Percentiles rank a stretch among this genome's conserved stretches.
These are phyloP conservation scores for Sylvia atricapilla DNA, from an alignment of 2,113 vertebrate species.

Conservation along the genomic window DNA sequence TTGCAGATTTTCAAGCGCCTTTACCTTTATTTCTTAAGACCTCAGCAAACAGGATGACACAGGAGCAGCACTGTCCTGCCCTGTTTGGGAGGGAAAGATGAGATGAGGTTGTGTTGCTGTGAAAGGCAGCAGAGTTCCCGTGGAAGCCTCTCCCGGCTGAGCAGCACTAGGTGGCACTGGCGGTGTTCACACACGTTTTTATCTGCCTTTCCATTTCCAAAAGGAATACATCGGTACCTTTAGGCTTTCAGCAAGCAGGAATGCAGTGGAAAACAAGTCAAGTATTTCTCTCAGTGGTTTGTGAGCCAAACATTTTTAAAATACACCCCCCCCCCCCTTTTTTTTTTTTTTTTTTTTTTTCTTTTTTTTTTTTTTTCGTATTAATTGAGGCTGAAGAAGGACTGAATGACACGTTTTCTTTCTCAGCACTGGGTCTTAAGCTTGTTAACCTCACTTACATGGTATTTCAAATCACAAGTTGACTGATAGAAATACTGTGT, in stretches of 20 bases:
- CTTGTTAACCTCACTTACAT: background rate
- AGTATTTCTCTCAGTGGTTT: conserved; percentile 30
- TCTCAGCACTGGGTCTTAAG: background rate
- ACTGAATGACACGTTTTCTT: background rate
- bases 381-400: background rate
- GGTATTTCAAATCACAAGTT: background rate
- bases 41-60: background rate
- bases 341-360: background rate
- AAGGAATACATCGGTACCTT: background rate
- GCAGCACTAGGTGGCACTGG: conserved; percentile 73
- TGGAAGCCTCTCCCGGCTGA: background rate
- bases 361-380: background rate
- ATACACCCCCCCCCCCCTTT: background rate
- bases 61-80: background rate
- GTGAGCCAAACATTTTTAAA: background rate
- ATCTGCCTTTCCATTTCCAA: background rate
- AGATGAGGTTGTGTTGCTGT: background rate
- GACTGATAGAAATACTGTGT: background rate
- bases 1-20: background rate
- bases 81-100: background rate
- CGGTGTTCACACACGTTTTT: conserved; percentile 18
- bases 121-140: background rate
- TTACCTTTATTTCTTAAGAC: background rate
- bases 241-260: conserved; percentile 18
- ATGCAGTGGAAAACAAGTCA: conserved; percentile 48